Conservation (phyloP, 2,888 invertebrate species). For the Macrophya annulata region DNA sequence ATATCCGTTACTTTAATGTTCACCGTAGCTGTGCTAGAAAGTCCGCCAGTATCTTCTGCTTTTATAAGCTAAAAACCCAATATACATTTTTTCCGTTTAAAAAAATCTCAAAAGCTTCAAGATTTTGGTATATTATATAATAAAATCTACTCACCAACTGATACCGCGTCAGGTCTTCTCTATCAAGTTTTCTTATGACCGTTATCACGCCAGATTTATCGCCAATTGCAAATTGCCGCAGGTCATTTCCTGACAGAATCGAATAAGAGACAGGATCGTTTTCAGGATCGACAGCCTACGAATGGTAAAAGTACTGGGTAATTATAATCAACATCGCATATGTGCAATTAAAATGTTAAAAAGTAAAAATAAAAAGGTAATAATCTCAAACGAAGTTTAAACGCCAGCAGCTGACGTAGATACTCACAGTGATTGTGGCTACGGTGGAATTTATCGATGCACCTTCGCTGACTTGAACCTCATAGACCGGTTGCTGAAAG, state of each 20-base stretch:
- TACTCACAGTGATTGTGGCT: constrained; percentile 86
- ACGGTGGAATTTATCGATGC: constrained; percentile 94
- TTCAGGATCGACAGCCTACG: constrained; percentile 93
- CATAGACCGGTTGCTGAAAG: constrained; percentile 91
- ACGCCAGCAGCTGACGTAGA: not conserved
- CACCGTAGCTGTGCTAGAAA: constrained; percentile 91
- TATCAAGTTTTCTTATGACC: constrained; percentile 91
- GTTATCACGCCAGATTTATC: constrained; percentile 93
- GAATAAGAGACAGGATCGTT: constrained; percentile 93
- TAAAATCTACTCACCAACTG: constrained; percentile 84
- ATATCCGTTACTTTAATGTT: constrained; percentile 95
- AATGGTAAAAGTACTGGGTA: constrained; percentile 61
- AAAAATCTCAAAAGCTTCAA: not conserved
- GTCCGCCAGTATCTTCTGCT: constrained; percentile 92
- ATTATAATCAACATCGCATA: constrained; percentile 45
- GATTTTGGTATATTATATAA: not conserved
- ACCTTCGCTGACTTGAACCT: constrained; percentile 94
- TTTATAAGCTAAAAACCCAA: constrained; percentile 84
- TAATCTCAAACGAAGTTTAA: not conserved
- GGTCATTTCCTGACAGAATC: constrained; percentile 93
- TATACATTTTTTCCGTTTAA: not conserved
- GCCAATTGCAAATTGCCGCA: constrained; percentile 93
- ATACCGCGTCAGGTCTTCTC: constrained; percentile 94
- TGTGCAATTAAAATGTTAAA: not conserved
- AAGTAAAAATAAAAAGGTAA: too few species aligned